Percentiles rank a stretch among this genome's conserved stretches.
phyloP scores from a whole-genome alignment of 2,888 invertebrate species.

The Agrenia bidenticulata region DNA sequence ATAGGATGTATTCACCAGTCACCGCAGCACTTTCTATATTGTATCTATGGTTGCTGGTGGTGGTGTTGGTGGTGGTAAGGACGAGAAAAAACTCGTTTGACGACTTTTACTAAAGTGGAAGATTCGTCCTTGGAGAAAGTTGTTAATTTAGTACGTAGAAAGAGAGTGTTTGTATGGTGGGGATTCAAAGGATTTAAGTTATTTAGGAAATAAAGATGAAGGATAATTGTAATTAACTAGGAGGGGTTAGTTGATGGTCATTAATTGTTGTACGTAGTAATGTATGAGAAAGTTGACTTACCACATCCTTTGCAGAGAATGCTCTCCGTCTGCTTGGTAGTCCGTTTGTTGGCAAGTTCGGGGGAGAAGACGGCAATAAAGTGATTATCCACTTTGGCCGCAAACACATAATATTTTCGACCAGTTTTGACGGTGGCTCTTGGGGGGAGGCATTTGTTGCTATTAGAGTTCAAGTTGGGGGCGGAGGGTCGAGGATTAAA shows the following conservation, averaged over 20 bases:
- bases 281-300: constrained; percentile 34
- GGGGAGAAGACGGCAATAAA: constrained; percentile 52
- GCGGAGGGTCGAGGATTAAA: not conserved
- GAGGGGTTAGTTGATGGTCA: too few relatives aligned
- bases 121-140: constrained; percentile 2
- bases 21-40: too few relatives aligned
- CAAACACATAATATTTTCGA: constrained; percentile 53
- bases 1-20: too few relatives aligned
- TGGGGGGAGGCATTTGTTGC: constrained; percentile 47
- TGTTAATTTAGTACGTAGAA: too few relatives aligned
- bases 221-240: too few relatives aligned
- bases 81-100: not conserved
- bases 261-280: too few relatives aligned
- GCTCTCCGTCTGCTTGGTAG: constrained; percentile 50
- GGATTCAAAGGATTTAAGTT: too few relatives aligned
- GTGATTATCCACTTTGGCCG: constrained; percentile 52
- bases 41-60: too few relatives aligned
- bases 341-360: constrained; percentile 53
- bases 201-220: too few relatives aligned
- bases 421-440: constrained; percentile 53
- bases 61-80: too few relatives aligned
- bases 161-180: too few relatives aligned
- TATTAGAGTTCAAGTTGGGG: not conserved
- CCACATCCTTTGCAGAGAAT: constrained; percentile 53
- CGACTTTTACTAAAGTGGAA: not conserved